Evolutionary conservation across 2,888 invertebrate species (phyloP).

Genomic region (Sphaerophoria rueppellii): DNA sequence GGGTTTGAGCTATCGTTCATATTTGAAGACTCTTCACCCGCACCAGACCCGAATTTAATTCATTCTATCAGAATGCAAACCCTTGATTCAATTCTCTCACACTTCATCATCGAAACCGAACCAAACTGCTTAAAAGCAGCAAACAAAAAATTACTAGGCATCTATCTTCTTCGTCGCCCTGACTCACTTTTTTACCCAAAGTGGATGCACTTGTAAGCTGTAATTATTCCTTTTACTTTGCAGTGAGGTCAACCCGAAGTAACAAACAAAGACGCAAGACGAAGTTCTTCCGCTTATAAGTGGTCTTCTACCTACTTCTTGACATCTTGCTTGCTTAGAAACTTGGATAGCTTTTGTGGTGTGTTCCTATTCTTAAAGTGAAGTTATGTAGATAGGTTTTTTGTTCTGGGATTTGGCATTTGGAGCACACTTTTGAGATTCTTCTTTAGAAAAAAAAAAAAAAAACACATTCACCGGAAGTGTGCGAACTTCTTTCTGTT

Average conservation of each 20-base stretch:
- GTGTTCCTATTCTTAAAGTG: not conserved
- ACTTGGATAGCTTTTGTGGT: constrained; percentile 16
- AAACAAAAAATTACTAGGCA: too few species aligned
- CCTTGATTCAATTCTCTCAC: too few species aligned
- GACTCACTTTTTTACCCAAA: too few species aligned
- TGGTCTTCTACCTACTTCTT: constrained; percentile 17
- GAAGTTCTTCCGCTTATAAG: constrained; percentile 53
- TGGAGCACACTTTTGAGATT: constrained; percentile 31
- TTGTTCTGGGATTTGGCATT: constrained; percentile 1
- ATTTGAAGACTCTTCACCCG: not conserved
- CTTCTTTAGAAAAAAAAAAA: not conserved
- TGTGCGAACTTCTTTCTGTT: constrained; percentile 30
- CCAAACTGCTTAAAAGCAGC: too few species aligned
- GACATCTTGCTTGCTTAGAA: too few species aligned
- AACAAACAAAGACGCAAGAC: not conserved
- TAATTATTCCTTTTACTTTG: constrained; percentile 37
- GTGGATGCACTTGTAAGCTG: constrained; percentile 44
- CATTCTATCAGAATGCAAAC: too few species aligned
- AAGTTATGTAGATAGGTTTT: not conserved
- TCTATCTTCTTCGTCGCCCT: too few species aligned
- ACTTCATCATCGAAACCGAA: too few species aligned
- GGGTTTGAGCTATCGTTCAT: not conserved
- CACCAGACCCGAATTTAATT: too few species aligned
- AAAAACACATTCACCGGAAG: constrained; percentile 49
- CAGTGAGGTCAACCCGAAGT: constrained; percentile 3